These are phyloP conservation scores for Mamestra configurata DNA, from an alignment of 1,140 invertebrate species.

Conservation along the genomic window DNA sequence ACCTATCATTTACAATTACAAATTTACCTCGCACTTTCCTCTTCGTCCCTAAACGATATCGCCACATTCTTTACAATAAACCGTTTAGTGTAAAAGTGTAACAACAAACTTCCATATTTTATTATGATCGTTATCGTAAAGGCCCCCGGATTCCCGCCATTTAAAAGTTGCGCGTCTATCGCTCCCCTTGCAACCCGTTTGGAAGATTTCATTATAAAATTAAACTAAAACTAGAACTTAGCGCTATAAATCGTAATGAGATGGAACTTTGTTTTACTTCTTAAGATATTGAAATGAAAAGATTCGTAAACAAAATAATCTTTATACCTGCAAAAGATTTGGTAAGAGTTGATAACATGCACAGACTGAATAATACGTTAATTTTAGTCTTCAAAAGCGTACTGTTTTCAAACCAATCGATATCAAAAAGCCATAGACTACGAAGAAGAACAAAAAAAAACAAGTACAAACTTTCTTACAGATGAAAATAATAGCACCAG, in stretches of 20 bases:
- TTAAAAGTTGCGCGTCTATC: constrained; percentile 79
- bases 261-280: constrained; percentile 55
- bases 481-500: neutral
- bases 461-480: neutral
- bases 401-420: no score
- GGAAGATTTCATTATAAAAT: constrained; percentile 81
- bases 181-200: constrained; percentile 68
- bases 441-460: neutral
- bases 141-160: constrained; percentile 66
- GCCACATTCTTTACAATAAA: constrained; percentile 82
- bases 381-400: no score
- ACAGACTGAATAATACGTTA: no score
- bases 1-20: no score
- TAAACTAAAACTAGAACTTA: constrained; percentile 77
- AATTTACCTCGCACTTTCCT: neutral
- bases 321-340: neutral
- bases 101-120: constrained; percentile 87
- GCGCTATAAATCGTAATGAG: constrained; percentile 64
- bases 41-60: neutral
- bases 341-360: no score
- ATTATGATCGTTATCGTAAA: constrained; percentile 87
- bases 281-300: constrained; percentile 36
- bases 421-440: neutral
- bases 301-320: neutral
- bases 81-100: constrained; percentile 84